Percentiles rank a stretch among this genome's conserved stretches.
Conservation (phyloP, 1,140 invertebrate species). For the Solenopsis invicta region DNA sequence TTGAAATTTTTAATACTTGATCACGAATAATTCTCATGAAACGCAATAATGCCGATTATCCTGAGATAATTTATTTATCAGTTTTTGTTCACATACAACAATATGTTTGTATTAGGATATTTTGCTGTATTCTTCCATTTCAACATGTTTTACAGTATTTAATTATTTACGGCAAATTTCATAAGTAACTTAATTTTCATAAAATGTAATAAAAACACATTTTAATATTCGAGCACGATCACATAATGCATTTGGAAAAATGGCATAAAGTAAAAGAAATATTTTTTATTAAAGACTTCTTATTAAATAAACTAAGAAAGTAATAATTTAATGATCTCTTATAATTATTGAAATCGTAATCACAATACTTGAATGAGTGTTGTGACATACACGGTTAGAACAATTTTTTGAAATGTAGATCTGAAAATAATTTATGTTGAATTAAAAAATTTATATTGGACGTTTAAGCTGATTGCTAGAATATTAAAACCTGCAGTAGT, state of each 20-base stretch:
- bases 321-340: neutral
- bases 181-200: neutral
- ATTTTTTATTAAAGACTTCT: neutral
- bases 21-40: conserved; percentile 47
- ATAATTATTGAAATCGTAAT: conserved; percentile 20
- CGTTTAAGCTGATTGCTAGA: too few relatives aligned
- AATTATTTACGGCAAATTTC: neutral
- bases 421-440: too few relatives aligned
- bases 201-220: neutral
- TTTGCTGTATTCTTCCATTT: neutral
- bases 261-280: neutral
- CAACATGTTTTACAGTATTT: neutral
- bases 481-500: too few relatives aligned
- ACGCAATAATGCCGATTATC: conserved; percentile 5
- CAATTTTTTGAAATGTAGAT: too few relatives aligned
- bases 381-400: neutral
- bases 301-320: neutral
- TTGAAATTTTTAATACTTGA: conserved; percentile 74
- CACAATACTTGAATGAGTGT: neutral
- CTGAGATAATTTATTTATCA: conserved; percentile 20
- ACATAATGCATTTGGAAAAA: neutral
- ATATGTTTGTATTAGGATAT: conserved; percentile 1
- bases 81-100: neutral
- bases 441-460: too few relatives aligned
- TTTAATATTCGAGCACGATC: neutral